These are phyloP conservation scores for Malurus alboscapulatus DNA, from an alignment of 2,113 vertebrate genomes.

Conservation along the genomic window DNA sequence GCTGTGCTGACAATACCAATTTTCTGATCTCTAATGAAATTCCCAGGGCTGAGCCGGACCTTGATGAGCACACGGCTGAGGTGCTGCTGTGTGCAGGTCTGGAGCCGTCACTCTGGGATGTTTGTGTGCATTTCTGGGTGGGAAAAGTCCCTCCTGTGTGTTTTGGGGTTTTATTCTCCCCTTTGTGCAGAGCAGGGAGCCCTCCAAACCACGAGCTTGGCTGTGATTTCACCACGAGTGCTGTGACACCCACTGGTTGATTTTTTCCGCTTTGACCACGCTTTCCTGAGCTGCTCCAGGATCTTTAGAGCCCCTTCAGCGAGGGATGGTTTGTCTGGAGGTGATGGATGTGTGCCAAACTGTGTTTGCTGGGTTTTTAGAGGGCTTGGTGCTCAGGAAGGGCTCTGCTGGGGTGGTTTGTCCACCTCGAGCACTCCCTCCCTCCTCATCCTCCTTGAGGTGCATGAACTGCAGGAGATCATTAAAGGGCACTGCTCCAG, in stretches of 20 bases:
- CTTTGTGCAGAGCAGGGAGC: neutral
- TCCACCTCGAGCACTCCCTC: neutral
- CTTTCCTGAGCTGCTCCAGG: neutral
- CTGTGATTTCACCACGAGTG: fast-evolving
- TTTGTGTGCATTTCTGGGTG: fast-evolving
- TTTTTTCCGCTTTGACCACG: neutral
- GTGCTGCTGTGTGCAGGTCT: neutral
- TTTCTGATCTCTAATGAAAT: neutral
- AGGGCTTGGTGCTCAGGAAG: neutral
- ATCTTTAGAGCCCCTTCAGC: neutral
- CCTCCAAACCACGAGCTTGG: neutral
- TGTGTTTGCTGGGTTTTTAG: neutral
- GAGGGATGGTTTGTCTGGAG: neutral
- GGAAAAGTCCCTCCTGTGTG: neutral
- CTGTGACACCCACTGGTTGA: fast-evolving
- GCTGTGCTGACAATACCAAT: conserved; percentile 1
- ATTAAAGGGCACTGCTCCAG: neutral
- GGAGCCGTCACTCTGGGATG: fast-evolving
- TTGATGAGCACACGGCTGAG: fast-evolving
- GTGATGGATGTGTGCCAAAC: fast-evolving
- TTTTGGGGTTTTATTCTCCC: neutral
- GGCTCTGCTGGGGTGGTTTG: neutral
- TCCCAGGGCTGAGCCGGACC: fast-evolving
- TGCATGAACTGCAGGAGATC: neutral
- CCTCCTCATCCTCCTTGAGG: neutral